Evolutionary conservation across 2,888 invertebrate species (phyloP), one percentile per base, ranked within the genome.

Genomic region (Rhagonycha fulva): DNA sequence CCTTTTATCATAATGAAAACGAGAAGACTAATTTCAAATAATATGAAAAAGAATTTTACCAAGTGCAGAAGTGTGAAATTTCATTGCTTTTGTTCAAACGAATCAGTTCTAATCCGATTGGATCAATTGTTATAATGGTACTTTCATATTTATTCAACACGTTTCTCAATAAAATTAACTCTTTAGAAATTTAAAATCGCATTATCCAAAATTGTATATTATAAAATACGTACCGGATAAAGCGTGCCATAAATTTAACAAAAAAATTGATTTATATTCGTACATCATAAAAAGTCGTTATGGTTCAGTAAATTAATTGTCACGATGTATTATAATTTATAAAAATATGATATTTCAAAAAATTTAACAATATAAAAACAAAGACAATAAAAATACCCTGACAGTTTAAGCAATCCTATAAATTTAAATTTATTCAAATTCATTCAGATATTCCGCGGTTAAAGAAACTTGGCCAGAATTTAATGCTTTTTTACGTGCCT

Each of bases 351-450:
- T 7, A 47, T n/a, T n/a, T 5, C 47, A 7, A 68, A 73, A 73
- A 73, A 73, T 68, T 73, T 62, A 73, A 73, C 68, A 32, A 68
- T 61, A 73, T 73, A 14, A 68, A 72, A 73, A 63, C 63, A 73
- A 72, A 60, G 61, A 66, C 60, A 75, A 77, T 79, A 74, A 78
- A 70, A 71, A 71, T 76, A 66, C 66, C 72, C 67, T 61, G 72
- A 14, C 32, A 32, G 71, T 70, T 62, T 66, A 30, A 19, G 74
- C 72, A 76, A 74, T 76, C 74, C 69, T 72, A 72, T 73, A 73
- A 75, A 75, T 77, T 75, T 74, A 78, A 78, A 78, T 78, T 76
- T 76, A 76, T 78, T 76, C 69, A 62, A 76, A 76, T 77, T 70
- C 77, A 77, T 77, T 77, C 77, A 77, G 67, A 77, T 75, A 75